Percentiles rank a stretch among this genome's conserved stretches.
Conservation (phyloP, 2,797 vertebrate genomes). For the Lates japonicus region DNA sequence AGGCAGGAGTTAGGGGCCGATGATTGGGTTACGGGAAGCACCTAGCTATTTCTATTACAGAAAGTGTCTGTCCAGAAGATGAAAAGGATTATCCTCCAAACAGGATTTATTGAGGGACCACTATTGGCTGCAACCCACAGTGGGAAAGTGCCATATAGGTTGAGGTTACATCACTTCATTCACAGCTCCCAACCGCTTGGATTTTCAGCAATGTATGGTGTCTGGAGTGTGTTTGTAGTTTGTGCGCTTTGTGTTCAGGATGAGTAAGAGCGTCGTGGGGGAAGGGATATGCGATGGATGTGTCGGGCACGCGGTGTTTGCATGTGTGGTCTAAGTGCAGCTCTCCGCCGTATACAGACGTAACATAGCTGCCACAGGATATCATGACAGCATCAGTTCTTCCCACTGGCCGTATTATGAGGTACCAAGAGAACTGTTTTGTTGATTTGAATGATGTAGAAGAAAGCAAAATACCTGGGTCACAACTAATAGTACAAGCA, state of each 20-base stretch:
- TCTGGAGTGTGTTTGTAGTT: conserved; percentile 54
- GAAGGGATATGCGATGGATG: conserved; percentile 29
- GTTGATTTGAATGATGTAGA: conserved; percentile 67
- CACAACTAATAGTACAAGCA: conserved; percentile 65
- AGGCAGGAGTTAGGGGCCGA: conserved; percentile 79
- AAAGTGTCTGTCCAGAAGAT: conserved; percentile 90
- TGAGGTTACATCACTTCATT: conserved; percentile 88
- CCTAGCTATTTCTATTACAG: conserved; percentile 89
- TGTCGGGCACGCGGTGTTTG: conserved; percentile 7
- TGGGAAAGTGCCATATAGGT: conserved; percentile 86
- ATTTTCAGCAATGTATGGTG: conserved; percentile 73
- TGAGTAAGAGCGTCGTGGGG: conserved; percentile 40
- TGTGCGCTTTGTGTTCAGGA: conserved; percentile 53
- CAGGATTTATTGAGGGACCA: conserved; percentile 90
- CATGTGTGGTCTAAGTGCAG: conserved; percentile 33
- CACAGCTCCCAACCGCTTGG: conserved; percentile 80
- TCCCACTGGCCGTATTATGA: conserved; percentile 50
- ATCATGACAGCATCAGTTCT: conserved; percentile 49
- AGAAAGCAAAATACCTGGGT: conserved; percentile 70
- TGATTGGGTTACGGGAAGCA: conserved; percentile 83
- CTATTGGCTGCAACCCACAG: conserved; percentile 88
- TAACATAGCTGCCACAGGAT: conserved; percentile 45
- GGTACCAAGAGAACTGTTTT: conserved; percentile 52
- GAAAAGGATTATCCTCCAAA: conserved; percentile 90
- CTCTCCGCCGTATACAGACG: conserved; percentile 38